Conservation (phyloP, 1,140 invertebrate genomes). For the Muscidifurax raptorellus region DNA sequence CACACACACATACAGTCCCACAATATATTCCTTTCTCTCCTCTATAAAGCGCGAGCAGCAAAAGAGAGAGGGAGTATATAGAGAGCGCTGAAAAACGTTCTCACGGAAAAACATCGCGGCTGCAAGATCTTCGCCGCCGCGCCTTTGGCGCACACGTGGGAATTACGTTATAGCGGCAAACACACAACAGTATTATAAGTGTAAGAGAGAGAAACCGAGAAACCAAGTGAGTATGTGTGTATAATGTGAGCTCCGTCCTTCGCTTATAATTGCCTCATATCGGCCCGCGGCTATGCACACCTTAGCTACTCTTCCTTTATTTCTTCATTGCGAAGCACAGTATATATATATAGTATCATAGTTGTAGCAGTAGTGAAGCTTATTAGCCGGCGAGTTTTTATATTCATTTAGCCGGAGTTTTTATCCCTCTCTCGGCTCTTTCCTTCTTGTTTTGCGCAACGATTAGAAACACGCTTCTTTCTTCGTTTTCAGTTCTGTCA, state of each 20-base stretch:
- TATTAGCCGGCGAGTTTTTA: not conserved
- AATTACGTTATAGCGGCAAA: constrained; percentile 13
- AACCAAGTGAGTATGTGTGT: not conserved
- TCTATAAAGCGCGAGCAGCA: not conserved
- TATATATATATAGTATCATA: not conserved
- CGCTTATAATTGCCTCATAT: constrained; percentile 17
- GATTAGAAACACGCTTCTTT: not conserved
- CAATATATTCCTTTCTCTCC: not conserved
- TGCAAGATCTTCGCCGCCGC: not conserved
- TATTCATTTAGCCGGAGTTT: not conserved
- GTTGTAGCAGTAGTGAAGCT: not conserved
- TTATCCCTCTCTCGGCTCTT: not conserved
- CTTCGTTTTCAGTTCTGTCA: not conserved
- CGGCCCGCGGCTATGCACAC: constrained; percentile 5
- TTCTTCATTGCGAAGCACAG: not conserved
- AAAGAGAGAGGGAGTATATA: constrained; percentile 6
- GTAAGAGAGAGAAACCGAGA: not conserved
- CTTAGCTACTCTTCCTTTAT: constrained; percentile 13
- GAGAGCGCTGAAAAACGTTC: constrained; percentile 21
- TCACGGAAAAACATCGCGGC: constrained; percentile 23
- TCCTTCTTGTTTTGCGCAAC: not conserved
- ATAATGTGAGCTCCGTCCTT: not conserved
- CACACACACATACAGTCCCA: not conserved
- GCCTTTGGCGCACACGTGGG: constrained; percentile 5
- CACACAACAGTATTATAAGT: not conserved